Evolutionary conservation across 2,113 vertebrate species (phyloP), one percentile per base, ranked within the genome.

Genomic region (Stomatorhinus ivindoensis): DNA sequence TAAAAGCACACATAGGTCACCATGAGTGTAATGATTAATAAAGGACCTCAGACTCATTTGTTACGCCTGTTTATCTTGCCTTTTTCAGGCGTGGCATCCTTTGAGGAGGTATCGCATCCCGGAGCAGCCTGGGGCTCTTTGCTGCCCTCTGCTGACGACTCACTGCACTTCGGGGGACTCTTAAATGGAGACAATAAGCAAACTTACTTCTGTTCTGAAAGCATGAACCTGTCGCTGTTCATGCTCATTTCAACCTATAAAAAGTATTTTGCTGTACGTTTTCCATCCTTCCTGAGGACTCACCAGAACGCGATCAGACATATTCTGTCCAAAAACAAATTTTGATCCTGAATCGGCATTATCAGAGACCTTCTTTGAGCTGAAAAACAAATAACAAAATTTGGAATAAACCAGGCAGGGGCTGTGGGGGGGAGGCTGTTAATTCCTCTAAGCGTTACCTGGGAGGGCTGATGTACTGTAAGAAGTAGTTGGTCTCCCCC

Each of bases 311-410:
- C 97, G 94, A 80, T 97, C 97, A 3, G 95, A 97, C 97, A 97
- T 97, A 92, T 97, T 97, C 94, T 97, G 96, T 55, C 97, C 97
- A 93, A 97, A 97, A 15, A 97, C 94, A 90, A 97, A 97, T 76
- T 96, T 97, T 93, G 94, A 95, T 90, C 93, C 94, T 58, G 95
- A 91, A 2, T 97, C 96, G 8, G 94, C 91, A 61, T 92, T 96
- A 89, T 93, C 95, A 11, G 93, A 91, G 1, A 95, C 94, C 87
- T 95, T 96, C 93, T 97, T 96, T 92, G 92, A 87, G 65, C 97
- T 97, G 93, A 2, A 24, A 90, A 42, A 65, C 42, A 51, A 85
- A 88, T 24, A 89, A 76, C 50, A 35, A 9, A 53, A 91, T 69
- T 85, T 27, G 89, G 83, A 88, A 51, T n/a, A 87, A 47, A 19